Percentiles rank a stretch among this genome's conserved stretches.
phyloP scores from a whole-genome alignment of 1,140 invertebrate species.

The Choristoneura fumiferana region DNA sequence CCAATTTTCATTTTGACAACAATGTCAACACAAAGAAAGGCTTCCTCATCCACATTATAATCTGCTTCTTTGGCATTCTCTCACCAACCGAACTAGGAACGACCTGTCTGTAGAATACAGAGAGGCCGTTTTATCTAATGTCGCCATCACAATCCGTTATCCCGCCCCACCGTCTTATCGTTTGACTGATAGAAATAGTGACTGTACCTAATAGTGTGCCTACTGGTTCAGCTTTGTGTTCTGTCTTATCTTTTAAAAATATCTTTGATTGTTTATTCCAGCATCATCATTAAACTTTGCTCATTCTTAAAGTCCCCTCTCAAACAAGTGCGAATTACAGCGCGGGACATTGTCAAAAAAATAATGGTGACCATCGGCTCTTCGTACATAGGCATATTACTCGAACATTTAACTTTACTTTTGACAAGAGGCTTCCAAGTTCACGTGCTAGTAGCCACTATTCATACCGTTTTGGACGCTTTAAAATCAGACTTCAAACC shows the following conservation, averaged over 20 bases:
- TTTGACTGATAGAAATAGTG: too few relatives aligned
- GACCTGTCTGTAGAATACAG: too few relatives aligned
- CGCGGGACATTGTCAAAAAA: constrained; percentile 93
- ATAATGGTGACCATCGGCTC: constrained; percentile 93
- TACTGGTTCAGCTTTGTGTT: too few relatives aligned
- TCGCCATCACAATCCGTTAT: too few relatives aligned
- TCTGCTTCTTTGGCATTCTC: too few relatives aligned
- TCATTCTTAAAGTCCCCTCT: constrained; percentile 93
- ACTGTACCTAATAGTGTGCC: too few relatives aligned
- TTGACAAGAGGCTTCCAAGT: constrained; percentile 95
- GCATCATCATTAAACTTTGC: constrained; percentile 93
- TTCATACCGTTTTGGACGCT: constrained; percentile 89
- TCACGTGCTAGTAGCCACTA: constrained; percentile 94
- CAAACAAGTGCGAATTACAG: constrained; percentile 90
- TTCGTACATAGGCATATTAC: constrained; percentile 86
- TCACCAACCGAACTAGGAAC: too few relatives aligned
- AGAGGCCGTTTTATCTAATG: too few relatives aligned
- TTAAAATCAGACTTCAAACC: constrained; percentile 83
- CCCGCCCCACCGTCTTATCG: too few relatives aligned
- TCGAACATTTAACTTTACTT: constrained; percentile 89
- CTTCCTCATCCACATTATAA: too few relatives aligned
- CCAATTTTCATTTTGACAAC: too few relatives aligned
- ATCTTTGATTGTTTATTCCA: constrained; percentile 67
- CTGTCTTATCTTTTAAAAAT: neutral
- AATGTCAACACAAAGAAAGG: too few relatives aligned